Evolutionary conservation across 2,797 vertebrate genomes (phyloP).

Genomic region (Gallinago solitaria): DNA sequence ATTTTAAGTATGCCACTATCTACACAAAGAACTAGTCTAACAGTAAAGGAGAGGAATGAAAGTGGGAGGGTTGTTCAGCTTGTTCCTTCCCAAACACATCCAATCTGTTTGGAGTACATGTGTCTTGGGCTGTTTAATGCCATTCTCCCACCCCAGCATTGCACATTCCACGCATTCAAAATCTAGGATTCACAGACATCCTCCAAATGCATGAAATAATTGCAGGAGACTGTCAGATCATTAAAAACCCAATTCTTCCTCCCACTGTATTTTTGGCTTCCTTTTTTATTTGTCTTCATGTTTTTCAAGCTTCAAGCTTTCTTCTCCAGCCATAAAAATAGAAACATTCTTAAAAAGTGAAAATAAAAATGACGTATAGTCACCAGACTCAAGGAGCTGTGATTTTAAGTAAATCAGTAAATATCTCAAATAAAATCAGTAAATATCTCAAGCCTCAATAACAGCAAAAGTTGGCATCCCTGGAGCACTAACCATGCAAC

Average conservation of each 20-base stretch:
- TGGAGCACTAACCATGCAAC: neutral
- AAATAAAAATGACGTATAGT: neutral
- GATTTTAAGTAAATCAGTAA: slow-evolving; percentile 11
- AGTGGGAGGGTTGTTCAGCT: neutral
- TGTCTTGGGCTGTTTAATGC: neutral
- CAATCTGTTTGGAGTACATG: neutral
- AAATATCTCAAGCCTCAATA: slow-evolving; percentile 7
- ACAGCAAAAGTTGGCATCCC: neutral
- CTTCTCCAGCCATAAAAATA: neutral
- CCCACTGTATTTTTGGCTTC: neutral
- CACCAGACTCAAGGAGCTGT: neutral
- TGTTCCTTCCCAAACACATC: neutral
- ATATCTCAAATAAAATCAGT: slow-evolving; percentile 22
- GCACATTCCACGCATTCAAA: neutral
- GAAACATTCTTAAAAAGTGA: neutral
- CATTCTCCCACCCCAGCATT: neutral
- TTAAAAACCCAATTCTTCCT: neutral
- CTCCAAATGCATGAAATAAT: neutral
- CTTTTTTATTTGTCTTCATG: slow-evolving; percentile 5
- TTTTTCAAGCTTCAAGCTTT: slow-evolving; percentile 12
- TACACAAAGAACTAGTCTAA: neutral
- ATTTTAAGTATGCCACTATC: neutral
- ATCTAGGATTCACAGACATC: neutral
- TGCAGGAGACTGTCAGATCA: neutral
- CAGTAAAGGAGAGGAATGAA: neutral